Conservation (phyloP, 1,140 invertebrate genomes). For the Atta texana region DNA sequence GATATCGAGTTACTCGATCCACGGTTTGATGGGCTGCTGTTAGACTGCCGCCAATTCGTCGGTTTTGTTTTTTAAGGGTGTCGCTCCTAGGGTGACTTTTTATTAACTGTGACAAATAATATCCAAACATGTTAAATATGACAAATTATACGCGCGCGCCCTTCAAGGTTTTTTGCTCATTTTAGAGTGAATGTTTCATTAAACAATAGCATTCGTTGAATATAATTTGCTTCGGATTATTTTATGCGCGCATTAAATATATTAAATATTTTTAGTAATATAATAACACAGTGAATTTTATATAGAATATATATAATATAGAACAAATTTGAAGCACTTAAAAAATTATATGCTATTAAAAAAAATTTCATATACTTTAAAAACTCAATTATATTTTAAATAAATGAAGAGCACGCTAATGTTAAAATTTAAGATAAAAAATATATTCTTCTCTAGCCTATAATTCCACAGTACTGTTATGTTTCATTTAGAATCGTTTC, state of each 20-base stretch:
- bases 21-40: constrained; percentile 46
- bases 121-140: constrained; percentile 63
- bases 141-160: constrained; percentile 64
- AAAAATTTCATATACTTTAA: neutral
- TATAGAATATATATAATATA: no score
- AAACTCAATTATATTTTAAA: neutral
- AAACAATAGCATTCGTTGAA: neutral
- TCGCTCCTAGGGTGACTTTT: constrained; percentile 50
- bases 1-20: constrained; percentile 70
- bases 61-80: constrained; percentile 71
- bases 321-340: neutral
- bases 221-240: neutral
- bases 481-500: neutral
- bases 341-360: neutral
- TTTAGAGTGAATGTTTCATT: neutral
- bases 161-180: neutral
- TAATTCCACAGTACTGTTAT: neutral
- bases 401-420: neutral
- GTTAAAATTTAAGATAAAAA: neutral
- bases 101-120: constrained; percentile 32
- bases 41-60: constrained; percentile 53
- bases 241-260: neutral
- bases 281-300: neutral
- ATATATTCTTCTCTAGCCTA: neutral
- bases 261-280: no score